Evolutionary conservation across 2,888 invertebrate genomes (phyloP), one percentile per base, ranked within the genome.

Genomic region (Dryobota labecula): DNA sequence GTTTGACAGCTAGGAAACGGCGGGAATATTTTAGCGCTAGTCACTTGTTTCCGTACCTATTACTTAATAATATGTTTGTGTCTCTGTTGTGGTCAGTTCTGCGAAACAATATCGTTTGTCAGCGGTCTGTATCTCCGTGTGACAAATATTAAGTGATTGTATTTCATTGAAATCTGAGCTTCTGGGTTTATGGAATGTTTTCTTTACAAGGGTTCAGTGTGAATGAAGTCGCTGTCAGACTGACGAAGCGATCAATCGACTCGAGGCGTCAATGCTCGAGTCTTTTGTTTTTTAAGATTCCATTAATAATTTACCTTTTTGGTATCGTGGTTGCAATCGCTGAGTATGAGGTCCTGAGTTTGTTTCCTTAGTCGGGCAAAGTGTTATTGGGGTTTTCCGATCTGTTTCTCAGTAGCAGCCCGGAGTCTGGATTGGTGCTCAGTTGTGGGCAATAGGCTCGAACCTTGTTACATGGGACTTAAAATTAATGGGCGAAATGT

Each of bases 81-180:
- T 8, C 18, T 62, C 20, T 24, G 20, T 45, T 60, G 60, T 9
- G 60, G 70, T 36, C 41, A n/a, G 18, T 71, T 71, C 70, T 18
- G n/a, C 13, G 70, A 70, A 70, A 13, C 27, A 18, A n/a, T 41
- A 33, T 24, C 7, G 72, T 49, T 57, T 13, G 33, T 57, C 47
- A 33, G 41, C 38, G 45, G 27, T 7, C 20, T 20, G 7, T 36
- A 9, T 64, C 7, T 43, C 24, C 20, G 24, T 49, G 36, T 65
- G 47, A 47, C 36, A 38, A 33, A 27, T 30, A 60, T 5, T 2
- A 18, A 5, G 30, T 7, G 64, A 27, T 36, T 66, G 33, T 24
- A 62, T 7, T 66, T 66, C 63, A 15, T 20, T 20, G 66, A 66
- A 66, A 20, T 47, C 8, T 30, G 15, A 64, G 30, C 67, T 65